Conservation (phyloP, 1,140 invertebrate genomes). For the Drosophila quadrilineata region DNA sequence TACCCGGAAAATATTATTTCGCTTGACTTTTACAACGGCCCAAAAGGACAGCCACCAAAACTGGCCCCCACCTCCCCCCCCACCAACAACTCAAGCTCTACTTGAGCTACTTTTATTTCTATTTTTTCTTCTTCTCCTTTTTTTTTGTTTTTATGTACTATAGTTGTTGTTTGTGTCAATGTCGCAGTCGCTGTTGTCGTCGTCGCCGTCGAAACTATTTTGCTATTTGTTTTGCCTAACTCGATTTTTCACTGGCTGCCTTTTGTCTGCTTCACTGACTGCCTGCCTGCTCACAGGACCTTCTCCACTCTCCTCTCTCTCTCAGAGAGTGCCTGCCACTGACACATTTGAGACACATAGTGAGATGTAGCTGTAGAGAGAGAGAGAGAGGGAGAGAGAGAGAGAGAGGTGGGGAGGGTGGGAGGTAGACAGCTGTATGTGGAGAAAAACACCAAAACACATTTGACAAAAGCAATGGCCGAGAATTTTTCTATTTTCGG, state of each 20-base stretch:
- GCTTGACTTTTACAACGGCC: constrained; percentile 75
- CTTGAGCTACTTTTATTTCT: constrained; percentile 59
- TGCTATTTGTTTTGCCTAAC: constrained; percentile 77
- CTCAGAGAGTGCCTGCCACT: constrained; percentile 49
- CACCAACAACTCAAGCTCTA: not conserved
- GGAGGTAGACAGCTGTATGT: too few species aligned
- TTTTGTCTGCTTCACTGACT: constrained; percentile 71
- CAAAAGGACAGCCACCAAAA: constrained; percentile 24
- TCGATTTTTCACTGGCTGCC: constrained; percentile 78
- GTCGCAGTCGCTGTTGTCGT: constrained; percentile 46
- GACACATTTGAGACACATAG: constrained; percentile 65
- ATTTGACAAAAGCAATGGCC: constrained; percentile 67
- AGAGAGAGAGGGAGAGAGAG: too few species aligned
- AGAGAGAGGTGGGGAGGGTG: too few species aligned
- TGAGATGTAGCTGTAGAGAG: not conserved
- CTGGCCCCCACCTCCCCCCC: not conserved
- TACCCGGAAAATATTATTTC: constrained; percentile 79
- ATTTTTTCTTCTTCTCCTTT: constrained; percentile 43
- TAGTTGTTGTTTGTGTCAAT: constrained; percentile 57
- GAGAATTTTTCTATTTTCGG: constrained; percentile 57
- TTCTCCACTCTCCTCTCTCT: not conserved
- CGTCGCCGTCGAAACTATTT: constrained; percentile 69
- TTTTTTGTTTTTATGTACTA: constrained; percentile 33
- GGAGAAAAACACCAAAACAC: constrained; percentile 54
- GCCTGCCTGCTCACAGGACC: constrained; percentile 3